These are phyloP conservation scores for Phaedon cochleariae DNA, from an alignment of 2,888 invertebrate genomes.

Conservation along the genomic window DNA sequence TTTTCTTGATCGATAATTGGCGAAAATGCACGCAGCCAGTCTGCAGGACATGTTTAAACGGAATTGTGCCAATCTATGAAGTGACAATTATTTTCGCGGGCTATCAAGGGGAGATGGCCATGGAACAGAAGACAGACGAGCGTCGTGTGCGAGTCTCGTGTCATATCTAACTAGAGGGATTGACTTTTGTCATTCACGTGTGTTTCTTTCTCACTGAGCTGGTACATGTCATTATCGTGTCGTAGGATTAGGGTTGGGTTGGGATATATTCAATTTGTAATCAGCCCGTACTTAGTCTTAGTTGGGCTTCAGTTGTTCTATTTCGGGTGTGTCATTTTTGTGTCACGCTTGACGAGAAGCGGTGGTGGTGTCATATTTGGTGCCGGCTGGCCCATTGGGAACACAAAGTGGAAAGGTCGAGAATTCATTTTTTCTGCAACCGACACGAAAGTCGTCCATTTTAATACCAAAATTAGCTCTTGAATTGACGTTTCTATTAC, in stretches of 20 bases:
- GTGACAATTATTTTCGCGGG: conserved; percentile 58
- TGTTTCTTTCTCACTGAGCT: neutral
- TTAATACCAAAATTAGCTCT: no score
- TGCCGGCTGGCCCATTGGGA: no score
- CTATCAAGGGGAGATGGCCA: conserved; percentile 42
- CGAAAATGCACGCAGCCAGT: neutral
- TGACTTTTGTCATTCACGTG: conserved; percentile 25
- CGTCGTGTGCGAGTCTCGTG: conserved; percentile 34
- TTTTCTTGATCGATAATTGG: no score
- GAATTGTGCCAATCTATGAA: conserved; percentile 60
- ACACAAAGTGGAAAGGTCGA: no score
- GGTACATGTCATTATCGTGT: neutral
- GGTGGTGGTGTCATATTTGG: no score
- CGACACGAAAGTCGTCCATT: no score
- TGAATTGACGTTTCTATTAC: no score
- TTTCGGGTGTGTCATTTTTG: neutral
- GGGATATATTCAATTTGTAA: neutral
- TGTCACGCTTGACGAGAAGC: no score
- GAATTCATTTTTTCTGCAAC: no score
- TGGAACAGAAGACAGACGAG: conserved; percentile 48
- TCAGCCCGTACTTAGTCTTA: neutral
- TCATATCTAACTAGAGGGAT: conserved; percentile 28
- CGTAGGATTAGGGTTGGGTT: neutral
- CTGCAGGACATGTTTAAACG: conserved; percentile 55
- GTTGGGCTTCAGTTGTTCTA: neutral